These are phyloP conservation scores for Empis stercorea DNA, from an alignment of 2,888 invertebrate genomes.

Conservation along the genomic window DNA sequence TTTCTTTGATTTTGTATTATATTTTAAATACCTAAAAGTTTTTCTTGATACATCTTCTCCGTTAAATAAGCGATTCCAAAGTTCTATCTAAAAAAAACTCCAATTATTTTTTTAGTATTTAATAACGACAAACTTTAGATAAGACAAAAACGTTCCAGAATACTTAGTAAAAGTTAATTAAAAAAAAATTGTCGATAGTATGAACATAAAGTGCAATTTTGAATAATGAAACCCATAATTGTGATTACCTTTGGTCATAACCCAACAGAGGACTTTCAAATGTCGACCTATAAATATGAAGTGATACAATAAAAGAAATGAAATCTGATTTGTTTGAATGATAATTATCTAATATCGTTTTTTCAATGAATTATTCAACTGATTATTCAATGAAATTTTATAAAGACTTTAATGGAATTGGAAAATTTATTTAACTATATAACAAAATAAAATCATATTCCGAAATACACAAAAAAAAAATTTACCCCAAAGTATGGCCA, in stretches of 20 bases:
- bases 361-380: too few species aligned
- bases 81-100: slow-evolving; percentile 47
- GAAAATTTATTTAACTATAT: neutral
- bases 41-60: slow-evolving; percentile 37
- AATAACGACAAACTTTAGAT: neutral
- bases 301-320: neutral
- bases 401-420: too few species aligned
- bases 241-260: slow-evolving; percentile 33
- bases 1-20: neutral
- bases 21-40: slow-evolving; percentile 45
- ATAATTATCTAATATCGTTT: too few species aligned
- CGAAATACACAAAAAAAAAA: slow-evolving; percentile 7
- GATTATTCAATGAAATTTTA: too few species aligned
- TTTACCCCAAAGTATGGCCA: slow-evolving; percentile 75
- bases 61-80: slow-evolving; percentile 43
- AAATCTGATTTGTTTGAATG: neutral
- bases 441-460: neutral
- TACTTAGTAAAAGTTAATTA: neutral
- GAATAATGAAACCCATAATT: slow-evolving; percentile 9
- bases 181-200: neutral
- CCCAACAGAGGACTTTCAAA: slow-evolving; percentile 34
- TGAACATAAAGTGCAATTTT: neutral
- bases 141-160: neutral
- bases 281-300: slow-evolving; percentile 25
- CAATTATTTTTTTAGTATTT: too few species aligned